Base-by-base conservation (phyloP, 2,888 invertebrate genomes). In the Tetanocera ferruginea region DNA sequence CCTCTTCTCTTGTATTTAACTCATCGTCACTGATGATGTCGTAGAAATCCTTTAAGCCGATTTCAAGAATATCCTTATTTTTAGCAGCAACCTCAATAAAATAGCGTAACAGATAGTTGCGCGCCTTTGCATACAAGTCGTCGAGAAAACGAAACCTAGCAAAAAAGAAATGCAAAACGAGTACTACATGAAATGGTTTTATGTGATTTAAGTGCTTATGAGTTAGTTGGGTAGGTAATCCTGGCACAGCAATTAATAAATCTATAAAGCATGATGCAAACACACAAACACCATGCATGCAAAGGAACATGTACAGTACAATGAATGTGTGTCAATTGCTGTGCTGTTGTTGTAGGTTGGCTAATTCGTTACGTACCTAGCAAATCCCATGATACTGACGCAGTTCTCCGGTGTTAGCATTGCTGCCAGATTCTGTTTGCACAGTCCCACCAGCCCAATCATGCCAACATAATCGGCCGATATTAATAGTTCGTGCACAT, bases 391-490 rank as follows among this genome's bases (percentile, higher is more conserved):
- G 69, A 97, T 94, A 34, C 95, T 95, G 80, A 97, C 93, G 87
- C 96, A 96, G 88, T 97, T 97, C 83, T 93, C 93, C 0, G 95
- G 93, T 19, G 91, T 93, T 25, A 98, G 90, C 77, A 93, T 93
- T 60, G 90, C 90, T 76, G 92, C 91, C 19, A 98, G 91, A 86
- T 93, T 96, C 67, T 95, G 93, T 85, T 95, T 95, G 89, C 97
- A 97, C 25, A 94, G 91, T 81, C 95, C 93, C 72, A 96, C 91
- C 64, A 97, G 93, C 0, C 96, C 96, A 66, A 95, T 91, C 82
- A 97, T 94, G 84, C 95, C 94, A 76, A 98, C 93, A 88, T 97
- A 97, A 90, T 98, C 97, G 3, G 97, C 96, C 0, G 95, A 94
- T 83, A 95, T 93, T 57, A 97, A 91, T 17, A 98, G 91, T 84